These are phyloP conservation scores for Sesia apiformis DNA, from an alignment of 2,888 invertebrate genomes.

Conservation along the genomic window DNA sequence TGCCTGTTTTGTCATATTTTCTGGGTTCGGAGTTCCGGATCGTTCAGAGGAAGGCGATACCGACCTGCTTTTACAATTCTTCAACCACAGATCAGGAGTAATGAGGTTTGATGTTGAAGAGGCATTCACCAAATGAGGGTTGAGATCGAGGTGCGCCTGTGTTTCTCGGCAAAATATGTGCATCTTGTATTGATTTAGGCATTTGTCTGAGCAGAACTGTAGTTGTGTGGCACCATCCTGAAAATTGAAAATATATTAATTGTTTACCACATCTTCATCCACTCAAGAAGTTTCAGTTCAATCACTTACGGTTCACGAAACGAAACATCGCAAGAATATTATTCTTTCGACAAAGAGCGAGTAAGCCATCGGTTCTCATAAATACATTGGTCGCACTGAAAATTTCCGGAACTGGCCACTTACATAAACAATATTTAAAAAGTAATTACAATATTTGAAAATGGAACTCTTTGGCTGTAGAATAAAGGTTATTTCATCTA, in stretches of 20 bases:
- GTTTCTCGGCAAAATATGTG: slow-evolving; percentile 96
- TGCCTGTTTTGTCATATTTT: slow-evolving; percentile 23
- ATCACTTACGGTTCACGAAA: too few relatives aligned
- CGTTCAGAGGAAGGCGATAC: slow-evolving; percentile 74
- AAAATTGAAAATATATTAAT: not conserved
- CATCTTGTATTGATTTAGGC: slow-evolving; percentile 97
- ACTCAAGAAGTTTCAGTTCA: too few relatives aligned
- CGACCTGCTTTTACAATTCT: slow-evolving; percentile 82
- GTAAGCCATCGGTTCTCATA: too few relatives aligned
- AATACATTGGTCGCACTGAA: too few relatives aligned
- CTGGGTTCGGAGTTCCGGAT: slow-evolving; percentile 71
- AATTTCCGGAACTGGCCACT: too few relatives aligned
- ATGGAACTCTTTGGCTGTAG: too few relatives aligned
- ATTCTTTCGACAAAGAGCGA: too few relatives aligned
- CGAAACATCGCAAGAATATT: too few relatives aligned
- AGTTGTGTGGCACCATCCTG: slow-evolving; percentile 93
- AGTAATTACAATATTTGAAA: too few relatives aligned
- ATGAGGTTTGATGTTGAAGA: slow-evolving; percentile 77
- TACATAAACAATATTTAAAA: too few relatives aligned
- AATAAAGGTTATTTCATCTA: too few relatives aligned
- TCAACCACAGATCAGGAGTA: slow-evolving; percentile 93
- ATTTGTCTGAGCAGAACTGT: slow-evolving; percentile 94
- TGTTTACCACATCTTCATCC: too few relatives aligned
- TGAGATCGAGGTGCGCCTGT: slow-evolving; percentile 91
- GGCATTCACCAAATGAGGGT: slow-evolving; percentile 79